Evolutionary conservation across 2,797 vertebrate genomes (phyloP).

Genomic region (Anabas testudineus): DNA sequence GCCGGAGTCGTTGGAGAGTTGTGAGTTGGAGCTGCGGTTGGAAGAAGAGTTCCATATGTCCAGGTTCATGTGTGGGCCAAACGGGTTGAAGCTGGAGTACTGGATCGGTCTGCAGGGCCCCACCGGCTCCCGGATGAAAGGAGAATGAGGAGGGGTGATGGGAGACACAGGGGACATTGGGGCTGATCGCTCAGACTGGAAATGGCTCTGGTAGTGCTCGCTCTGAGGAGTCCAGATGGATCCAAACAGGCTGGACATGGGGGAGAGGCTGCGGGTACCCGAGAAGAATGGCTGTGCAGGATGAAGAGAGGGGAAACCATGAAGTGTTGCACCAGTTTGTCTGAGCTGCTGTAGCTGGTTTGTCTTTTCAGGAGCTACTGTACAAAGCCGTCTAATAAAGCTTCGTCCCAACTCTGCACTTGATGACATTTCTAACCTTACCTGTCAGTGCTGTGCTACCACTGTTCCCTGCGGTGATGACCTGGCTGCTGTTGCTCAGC

Average conservation of each 20-base stretch:
- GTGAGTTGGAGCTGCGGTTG: constrained; percentile 93
- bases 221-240: constrained; percentile 99
- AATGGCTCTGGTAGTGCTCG: constrained; percentile 91
- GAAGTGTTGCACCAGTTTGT: not conserved
- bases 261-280: constrained; percentile 96
- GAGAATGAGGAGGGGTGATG: constrained; percentile 83
- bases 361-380: not conserved
- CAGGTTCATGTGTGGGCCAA: constrained; percentile 98
- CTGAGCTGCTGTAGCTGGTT: not conserved
- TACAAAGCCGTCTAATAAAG: not conserved
- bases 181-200: constrained; percentile 80
- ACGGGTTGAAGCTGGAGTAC: constrained; percentile 95
- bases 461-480: constrained; percentile 16
- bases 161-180: constrained; percentile 87
- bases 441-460: constrained; percentile 17
- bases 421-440: constrained; percentile 4
- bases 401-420: accelerated
- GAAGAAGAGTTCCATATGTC: constrained; percentile 98
- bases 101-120: constrained; percentile 87
- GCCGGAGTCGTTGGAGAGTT: constrained; percentile 94
- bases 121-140: constrained; percentile 88
- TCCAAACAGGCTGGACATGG: constrained; percentile 98
- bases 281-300: constrained; percentile 93
- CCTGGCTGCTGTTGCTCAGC: not conserved
- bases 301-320: not conserved